phyloP scores from a whole-genome alignment of 1,140 invertebrate species.

The Pygmarrhopalites habei region DNA sequence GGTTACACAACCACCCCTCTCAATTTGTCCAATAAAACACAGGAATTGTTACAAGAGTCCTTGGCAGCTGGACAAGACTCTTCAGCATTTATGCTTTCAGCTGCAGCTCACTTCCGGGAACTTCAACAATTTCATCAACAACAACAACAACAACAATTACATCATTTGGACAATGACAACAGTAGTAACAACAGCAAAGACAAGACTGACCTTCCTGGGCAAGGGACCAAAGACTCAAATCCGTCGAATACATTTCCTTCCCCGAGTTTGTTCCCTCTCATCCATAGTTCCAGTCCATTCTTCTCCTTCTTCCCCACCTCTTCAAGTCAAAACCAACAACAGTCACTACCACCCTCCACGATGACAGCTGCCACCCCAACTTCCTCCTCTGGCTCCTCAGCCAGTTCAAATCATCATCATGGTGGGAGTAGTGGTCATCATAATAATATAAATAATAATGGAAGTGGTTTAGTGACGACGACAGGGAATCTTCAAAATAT shows the following conservation, averaged over 20 bases:
- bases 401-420: not conserved
- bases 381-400: not conserved
- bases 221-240: constrained; percentile 29
- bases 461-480: too few relatives aligned
- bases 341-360: not conserved
- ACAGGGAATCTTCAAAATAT: constrained; percentile 35
- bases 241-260: constrained; percentile 31
- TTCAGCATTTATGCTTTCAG: too few relatives aligned
- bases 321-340: not conserved
- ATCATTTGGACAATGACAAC: constrained; percentile 24
- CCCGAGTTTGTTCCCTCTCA: constrained; percentile 32
- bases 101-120: not conserved
- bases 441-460: too few relatives aligned
- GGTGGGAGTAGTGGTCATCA: not conserved
- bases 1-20: not conserved
- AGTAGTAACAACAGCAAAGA: constrained; percentile 8
- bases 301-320: constrained; percentile 13
- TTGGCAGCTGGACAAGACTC: not conserved
- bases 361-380: not conserved
- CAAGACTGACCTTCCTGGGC: constrained; percentile 35
- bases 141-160: not conserved
- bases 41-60: not conserved
- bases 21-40: constrained; percentile 3
- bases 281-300: constrained; percentile 22
- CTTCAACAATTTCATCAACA: not conserved